phyloP scores from a whole-genome alignment of 2,797 vertebrate species.

The Pseudochirops cupreus region DNA sequence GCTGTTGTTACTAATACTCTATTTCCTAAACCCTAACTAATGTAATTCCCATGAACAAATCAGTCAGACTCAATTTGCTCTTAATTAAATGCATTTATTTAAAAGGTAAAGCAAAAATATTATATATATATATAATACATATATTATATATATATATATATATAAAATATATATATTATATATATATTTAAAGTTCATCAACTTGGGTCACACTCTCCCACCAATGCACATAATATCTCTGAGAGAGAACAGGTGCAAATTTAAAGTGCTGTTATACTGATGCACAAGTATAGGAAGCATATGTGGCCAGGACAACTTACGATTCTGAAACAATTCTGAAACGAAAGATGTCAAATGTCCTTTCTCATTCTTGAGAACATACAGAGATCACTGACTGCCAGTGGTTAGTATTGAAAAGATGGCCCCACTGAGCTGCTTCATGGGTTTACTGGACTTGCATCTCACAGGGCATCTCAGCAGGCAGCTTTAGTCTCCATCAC shows the following conservation, averaged over 20 bases:
- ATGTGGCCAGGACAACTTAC: background rate
- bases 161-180: too few species aligned
- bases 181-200: background rate
- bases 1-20: background rate
- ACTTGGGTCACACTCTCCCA: background rate
- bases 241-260: background rate
- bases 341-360: too few species aligned
- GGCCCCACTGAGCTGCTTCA: too few species aligned
- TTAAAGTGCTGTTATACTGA: background rate
- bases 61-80: background rate
- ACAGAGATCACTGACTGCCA: too few species aligned
- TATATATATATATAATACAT: background rate
- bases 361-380: background rate
- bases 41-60: background rate
- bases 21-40: background rate
- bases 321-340: background rate
- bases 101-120: background rate
- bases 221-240: background rate
- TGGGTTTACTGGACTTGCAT: background rate
- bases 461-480: background rate
- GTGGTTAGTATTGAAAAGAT: too few species aligned
- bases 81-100: background rate
- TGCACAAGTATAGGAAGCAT: background rate
- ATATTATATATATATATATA: too few species aligned
- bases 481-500: background rate